Base-by-base conservation (phyloP, 2,113 vertebrate genomes). In the Solenodon paradoxus region DNA sequence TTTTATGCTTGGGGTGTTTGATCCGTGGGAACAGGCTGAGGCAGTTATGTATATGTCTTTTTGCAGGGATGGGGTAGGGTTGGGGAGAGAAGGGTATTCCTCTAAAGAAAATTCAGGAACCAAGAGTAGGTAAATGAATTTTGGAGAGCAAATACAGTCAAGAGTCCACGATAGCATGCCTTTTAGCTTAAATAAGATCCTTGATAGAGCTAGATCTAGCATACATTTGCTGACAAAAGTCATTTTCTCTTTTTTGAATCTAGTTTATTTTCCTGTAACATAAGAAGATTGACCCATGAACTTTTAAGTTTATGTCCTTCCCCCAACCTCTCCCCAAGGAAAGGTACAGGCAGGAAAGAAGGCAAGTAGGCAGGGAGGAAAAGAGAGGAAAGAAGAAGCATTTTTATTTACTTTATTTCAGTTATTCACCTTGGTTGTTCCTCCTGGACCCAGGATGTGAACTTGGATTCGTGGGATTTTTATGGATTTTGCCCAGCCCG, bases 251-350 rank as follows among this genome's bases (percentile, higher is more conserved):
- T 32, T 82, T 2, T 45, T 26, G 9, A 69, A 84, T 38, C 3
- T 24, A 79, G 45, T 84, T 89, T 88, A 9, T 63, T 72, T 80
- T 78, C 40, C 53, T 82, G 40, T 68, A 82, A 90, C 95, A 90
- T 53, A 24, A 83, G 78, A 38, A 86, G 16, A 1, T 68, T 90
- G 13, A 72, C 32, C 40, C 28, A 63, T n/a, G 64, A 81, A 71
- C 4, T 51, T 94, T 80, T 93, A 68, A 11, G 42, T 74, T n/a
- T n/a, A n/a, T n/a, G n/a, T n/a, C n/a, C n/a, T n/a, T n/a, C n/a
- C n/a, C n/a, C n/a, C n/a, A n/a, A n/a, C n/a, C n/a, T n/a, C n/a
- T n/a, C n/a, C n/a, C n/a, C n/a, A n/a, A n/a, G n/a, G n/a, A n/a
- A n/a, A n/a, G n/a, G n/a, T n/a, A n/a, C n/a, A n/a, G n/a, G n/a